Evolutionary conservation across 2,113 vertebrate species (phyloP), one percentile per base, ranked within the genome.

Genomic region (Cryptomyrus ogoouensis): DNA sequence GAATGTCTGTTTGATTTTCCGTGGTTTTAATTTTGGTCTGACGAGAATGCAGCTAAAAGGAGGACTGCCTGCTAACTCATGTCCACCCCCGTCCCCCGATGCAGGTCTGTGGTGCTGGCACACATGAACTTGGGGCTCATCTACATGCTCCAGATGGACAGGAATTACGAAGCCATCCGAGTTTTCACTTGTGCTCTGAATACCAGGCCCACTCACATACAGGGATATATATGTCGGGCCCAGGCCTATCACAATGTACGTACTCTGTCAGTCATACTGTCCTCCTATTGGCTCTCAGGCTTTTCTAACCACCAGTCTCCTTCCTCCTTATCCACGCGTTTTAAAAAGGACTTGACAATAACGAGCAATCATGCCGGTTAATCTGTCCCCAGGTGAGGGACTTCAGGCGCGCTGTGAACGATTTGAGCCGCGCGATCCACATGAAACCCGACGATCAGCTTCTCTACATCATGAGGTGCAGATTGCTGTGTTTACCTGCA

Each of bases 51-150:
- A 80, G 35, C 31, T 39, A 2, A 19, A 42, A 39, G 35, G 31
- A 80, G 74, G 7, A 80, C 74, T 80, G 35, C 74, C 13, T 42
- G 74, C 35, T 42, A 42, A 80, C 15, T 35, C 66, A 74, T 74
- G 66, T n/a, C 66, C 66, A 13, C 24, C 24, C 44, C 24, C 27
- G 15, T 53, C 44, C 19, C 35, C 85, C 13, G 2, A 70, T 83
- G 89, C 90, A 97, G 96, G 88, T 94, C 90, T 89, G 2, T 94
- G 87, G 24, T 80, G 85, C 90, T 94, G 90, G 95, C 96, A 80
- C 94, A 96, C 90, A 83, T 96, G 91, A 97, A 95, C 91, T 95
- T 97, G 92, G 96, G 96, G 21, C 92, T 97, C 83, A 95, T 96
- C 91, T 89, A 94, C 89, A 92, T 97, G 50, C 89, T 96, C 49